These are phyloP conservation scores for Recurvirostra avosetta DNA, from an alignment of 2,113 vertebrate genomes.

Conservation along the genomic window DNA sequence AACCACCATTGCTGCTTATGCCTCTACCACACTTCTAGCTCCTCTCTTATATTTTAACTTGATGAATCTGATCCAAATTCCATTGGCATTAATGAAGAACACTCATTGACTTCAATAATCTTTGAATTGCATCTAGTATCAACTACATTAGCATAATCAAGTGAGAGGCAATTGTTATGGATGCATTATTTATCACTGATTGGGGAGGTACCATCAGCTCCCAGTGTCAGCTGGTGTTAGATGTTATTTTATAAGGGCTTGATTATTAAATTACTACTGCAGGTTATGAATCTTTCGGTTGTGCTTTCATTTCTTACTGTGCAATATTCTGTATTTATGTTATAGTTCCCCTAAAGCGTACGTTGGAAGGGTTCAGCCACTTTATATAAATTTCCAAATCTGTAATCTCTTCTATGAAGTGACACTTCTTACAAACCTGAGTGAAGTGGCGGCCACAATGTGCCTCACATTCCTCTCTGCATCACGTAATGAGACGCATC, in stretches of 20 bases:
- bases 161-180: conserved; percentile 25
- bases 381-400: background rate
- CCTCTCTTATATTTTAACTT: background rate
- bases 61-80: conserved; percentile 43
- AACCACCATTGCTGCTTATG: background rate
- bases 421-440: background rate
- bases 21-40: background rate
- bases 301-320: background rate
- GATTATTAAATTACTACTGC: conserved; percentile 52
- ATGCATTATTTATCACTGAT: conserved; percentile 55
- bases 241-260: conserved; percentile 29
- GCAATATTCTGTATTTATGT: background rate
- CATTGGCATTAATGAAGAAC: conserved; percentile 18
- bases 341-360: background rate
- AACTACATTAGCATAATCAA: conserved; percentile 47
- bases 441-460: background rate
- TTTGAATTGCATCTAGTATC: conserved; percentile 35
- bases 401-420: background rate
- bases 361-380: background rate
- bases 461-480: background rate
- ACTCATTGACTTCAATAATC: conserved; percentile 44
- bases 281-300: background rate
- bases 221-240: conserved; percentile 21
- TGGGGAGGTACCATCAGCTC: background rate
- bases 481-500: background rate